These are phyloP conservation scores for Apis dorsata DNA, from an alignment of 1,140 invertebrate species.

Conservation along the genomic window DNA sequence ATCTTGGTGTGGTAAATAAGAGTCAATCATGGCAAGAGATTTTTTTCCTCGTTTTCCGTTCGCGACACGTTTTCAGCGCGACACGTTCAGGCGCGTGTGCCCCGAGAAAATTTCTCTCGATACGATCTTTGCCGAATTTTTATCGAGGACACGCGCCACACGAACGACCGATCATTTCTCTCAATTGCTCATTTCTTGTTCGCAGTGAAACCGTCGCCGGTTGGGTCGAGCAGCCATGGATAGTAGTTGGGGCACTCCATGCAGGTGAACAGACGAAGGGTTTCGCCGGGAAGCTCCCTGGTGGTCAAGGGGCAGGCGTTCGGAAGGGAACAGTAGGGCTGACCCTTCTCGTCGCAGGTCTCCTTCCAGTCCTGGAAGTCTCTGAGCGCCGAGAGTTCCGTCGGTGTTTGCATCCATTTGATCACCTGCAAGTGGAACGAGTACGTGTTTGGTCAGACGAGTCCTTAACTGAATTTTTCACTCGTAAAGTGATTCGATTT, in stretches of 20 bases:
- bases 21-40: slow-evolving; percentile 14
- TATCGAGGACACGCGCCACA: slow-evolving; percentile 6
- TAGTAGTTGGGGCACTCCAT: slow-evolving; percentile 98
- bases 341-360: slow-evolving; percentile 96
- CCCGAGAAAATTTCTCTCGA: background rate
- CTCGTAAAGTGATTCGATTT: too few relatives aligned
- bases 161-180: slow-evolving; percentile 20
- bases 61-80: slow-evolving; percentile 12
- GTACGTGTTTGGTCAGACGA: background rate
- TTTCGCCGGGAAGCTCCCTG: slow-evolving; percentile 94
- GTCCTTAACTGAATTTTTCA: too few relatives aligned
- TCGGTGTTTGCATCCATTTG: slow-evolving; percentile 98
- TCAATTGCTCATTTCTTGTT: slow-evolving; percentile 80
- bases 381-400: slow-evolving; percentile 90
- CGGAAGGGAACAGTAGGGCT: slow-evolving; percentile 94
- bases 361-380: slow-evolving; percentile 98
- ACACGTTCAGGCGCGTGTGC: slow-evolving; percentile 9
- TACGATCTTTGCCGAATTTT: background rate
- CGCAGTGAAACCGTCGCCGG: slow-evolving; percentile 94
- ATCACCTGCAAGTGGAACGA: slow-evolving; percentile 84
- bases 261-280: slow-evolving; percentile 94
- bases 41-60: background rate
- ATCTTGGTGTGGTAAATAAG: too few relatives aligned
- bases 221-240: slow-evolving; percentile 96
- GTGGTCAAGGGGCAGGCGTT: slow-evolving; percentile 94